These are phyloP conservation scores for Argynnis bischoffii DNA, from an alignment of 2,888 invertebrate genomes.

Conservation along the genomic window DNA sequence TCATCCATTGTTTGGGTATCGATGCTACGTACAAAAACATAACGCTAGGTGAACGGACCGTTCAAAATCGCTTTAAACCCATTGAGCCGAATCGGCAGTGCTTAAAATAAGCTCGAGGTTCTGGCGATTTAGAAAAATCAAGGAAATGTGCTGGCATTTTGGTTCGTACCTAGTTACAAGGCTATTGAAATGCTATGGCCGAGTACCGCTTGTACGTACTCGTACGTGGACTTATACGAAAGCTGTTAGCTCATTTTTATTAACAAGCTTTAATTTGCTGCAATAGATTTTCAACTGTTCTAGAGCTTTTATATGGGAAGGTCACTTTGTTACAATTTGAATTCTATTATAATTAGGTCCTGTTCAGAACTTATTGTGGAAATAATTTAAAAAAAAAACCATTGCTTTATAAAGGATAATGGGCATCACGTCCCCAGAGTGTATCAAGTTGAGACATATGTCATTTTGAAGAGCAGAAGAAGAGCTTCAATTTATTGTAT, in stretches of 20 bases:
- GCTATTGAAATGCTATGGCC: conserved; percentile 10
- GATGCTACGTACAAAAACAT: conserved; percentile 10
- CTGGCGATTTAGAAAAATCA: conserved; percentile 23
- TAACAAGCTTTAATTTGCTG: neutral
- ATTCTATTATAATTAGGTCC: no score
- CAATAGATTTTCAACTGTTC: no score
- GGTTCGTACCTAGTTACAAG: conserved; percentile 15
- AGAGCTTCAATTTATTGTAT: no score
- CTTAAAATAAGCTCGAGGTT: conserved; percentile 27
- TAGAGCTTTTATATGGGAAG: no score
- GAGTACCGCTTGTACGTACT: neutral
- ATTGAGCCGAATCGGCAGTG: conserved; percentile 23
- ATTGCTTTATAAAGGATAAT: no score
- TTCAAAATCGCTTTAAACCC: conserved; percentile 26
- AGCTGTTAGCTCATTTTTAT: conserved; percentile 1
- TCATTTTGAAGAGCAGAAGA: no score
- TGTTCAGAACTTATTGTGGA: no score
- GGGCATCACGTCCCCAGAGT: no score
- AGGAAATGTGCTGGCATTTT: conserved; percentile 15
- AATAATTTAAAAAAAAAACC: no score
- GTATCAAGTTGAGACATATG: no score
- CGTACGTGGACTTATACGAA: neutral
- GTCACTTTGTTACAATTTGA: no score
- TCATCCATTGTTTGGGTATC: conserved; percentile 3
- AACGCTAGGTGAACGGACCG: conserved; percentile 13